These are phyloP conservation scores for Esperia sulphurella DNA, from an alignment of 2,888 invertebrate genomes.

Conservation along the genomic window DNA sequence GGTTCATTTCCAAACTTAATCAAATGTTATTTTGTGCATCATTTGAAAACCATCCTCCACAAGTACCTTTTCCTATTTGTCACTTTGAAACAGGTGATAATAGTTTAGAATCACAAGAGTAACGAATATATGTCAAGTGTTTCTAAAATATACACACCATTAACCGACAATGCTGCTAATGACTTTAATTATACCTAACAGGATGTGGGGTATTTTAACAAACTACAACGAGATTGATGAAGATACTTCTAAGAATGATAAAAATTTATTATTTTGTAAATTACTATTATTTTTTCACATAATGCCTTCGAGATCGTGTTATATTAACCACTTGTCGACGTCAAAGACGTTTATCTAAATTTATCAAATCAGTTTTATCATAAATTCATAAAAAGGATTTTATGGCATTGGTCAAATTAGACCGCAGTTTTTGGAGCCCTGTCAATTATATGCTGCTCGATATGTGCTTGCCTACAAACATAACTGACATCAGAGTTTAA, in stretches of 20 bases:
- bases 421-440: conserved; percentile 28
- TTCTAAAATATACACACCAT: conserved; percentile 1
- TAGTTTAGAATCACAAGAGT: neutral
- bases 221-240: neutral
- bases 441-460: conserved; percentile 21
- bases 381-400: neutral
- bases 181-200: conserved; percentile 13
- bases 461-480: conserved; percentile 37
- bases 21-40: no score
- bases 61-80: no score
- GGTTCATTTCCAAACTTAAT: no score
- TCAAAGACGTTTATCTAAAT: conserved; percentile 5
- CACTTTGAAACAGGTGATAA: no score
- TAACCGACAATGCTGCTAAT: conserved; percentile 1
- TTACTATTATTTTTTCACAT: neutral
- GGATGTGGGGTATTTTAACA: conserved; percentile 7
- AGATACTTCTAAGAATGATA: conserved; percentile 2
- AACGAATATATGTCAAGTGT: neutral
- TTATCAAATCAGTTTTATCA: neutral
- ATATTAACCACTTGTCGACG: conserved; percentile 16
- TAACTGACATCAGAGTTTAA: conserved; percentile 57
- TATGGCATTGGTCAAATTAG: conserved; percentile 20
- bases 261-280: neutral
- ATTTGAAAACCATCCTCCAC: no score
- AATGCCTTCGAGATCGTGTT: neutral